These are phyloP conservation scores for Apomyelois bistriatella DNA, from an alignment of 2,888 invertebrate genomes.

Conservation along the genomic window DNA sequence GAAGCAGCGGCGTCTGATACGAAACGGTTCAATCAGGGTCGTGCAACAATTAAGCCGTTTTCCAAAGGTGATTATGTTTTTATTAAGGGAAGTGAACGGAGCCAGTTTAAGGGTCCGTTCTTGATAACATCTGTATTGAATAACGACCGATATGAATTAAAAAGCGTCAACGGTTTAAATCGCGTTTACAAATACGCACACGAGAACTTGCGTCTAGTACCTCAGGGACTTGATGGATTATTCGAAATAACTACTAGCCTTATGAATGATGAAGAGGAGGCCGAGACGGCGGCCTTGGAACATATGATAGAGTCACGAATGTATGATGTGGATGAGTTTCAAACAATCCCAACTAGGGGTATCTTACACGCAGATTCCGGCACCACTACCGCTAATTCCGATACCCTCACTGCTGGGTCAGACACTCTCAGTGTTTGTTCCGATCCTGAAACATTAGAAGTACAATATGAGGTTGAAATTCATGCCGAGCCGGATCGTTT, in stretches of 20 bases:
- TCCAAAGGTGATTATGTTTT: neutral
- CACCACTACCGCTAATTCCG: constrained; percentile 9
- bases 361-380: neutral
- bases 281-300: constrained; percentile 22
- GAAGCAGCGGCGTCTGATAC: neutral
- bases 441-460: no score
- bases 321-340: neutral
- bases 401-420: neutral
- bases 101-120: neutral
- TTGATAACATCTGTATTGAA: neutral
- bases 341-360: neutral
- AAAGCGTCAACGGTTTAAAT: neutral
- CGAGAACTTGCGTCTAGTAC: neutral
- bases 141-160: neutral
- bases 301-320: no score
- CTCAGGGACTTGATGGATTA: constrained; percentile 17
- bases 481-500: no score
- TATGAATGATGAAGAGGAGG: constrained; percentile 13
- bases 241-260: constrained; percentile 16
- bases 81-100: neutral
- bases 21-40: neutral
- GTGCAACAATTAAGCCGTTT: neutral
- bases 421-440: no score
- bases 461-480: no score
- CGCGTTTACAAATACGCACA: neutral